phyloP scores from a whole-genome alignment of 1,140 invertebrate species.

The Meteorus sp. region DNA sequence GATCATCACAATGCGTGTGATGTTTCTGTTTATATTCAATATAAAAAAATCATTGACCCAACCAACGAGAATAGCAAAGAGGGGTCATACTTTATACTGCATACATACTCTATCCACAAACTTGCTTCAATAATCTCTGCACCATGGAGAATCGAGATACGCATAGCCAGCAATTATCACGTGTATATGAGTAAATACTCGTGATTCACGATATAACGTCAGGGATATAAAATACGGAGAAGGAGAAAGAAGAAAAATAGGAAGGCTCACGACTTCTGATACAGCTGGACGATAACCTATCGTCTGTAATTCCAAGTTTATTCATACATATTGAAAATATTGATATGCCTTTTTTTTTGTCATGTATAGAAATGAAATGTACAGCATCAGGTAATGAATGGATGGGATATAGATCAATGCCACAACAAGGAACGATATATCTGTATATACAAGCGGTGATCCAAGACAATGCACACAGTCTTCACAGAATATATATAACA shows the following conservation, averaged over 20 bases:
- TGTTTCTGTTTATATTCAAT: no score
- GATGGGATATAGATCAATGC: no score
- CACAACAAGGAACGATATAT: no score
- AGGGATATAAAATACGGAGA: conserved; percentile 11
- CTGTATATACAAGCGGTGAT: neutral
- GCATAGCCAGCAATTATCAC: conserved; percentile 40
- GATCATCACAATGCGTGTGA: no score
- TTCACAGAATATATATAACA: neutral
- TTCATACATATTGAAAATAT: neutral
- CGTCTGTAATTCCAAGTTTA: neutral
- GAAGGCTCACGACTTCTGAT: conserved; percentile 20
- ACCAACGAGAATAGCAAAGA: conserved; percentile 11
- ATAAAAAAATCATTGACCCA: no score
- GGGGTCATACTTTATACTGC: no score
- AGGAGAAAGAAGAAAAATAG: conserved; percentile 13
- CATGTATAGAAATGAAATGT: neutral
- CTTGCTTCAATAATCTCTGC: conserved; percentile 24
- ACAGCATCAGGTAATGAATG: no score
- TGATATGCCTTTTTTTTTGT: neutral
- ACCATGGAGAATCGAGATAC: conserved; percentile 34
- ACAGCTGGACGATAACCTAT: conserved; percentile 22
- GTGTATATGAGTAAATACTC: conserved; percentile 47
- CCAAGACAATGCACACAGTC: conserved; percentile 22
- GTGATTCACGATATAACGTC: conserved; percentile 36
- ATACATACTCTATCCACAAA: no score